Base-by-base conservation (phyloP, 2,797 vertebrate genomes). In the Aulostomus chinensis region DNA sequence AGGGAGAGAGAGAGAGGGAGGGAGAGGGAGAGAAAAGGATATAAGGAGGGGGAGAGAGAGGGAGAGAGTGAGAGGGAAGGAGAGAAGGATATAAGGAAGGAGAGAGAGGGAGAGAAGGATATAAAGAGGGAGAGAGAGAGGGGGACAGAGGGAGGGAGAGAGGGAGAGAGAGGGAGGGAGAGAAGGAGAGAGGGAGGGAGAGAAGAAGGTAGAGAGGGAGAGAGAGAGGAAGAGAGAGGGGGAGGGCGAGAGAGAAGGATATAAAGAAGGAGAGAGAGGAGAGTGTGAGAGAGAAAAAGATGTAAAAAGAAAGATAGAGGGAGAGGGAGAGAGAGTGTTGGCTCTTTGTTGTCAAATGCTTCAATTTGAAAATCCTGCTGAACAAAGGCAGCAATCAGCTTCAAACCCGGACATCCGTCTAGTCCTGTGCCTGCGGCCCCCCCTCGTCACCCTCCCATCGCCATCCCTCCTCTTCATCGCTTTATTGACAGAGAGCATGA, bases 341-440 rank as follows among this genome's bases (percentile, higher is more conserved):
- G 9, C 38, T 40, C 80, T 80, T 81, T 84, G 76, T 81, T 89
- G 76, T 75, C 74, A 68, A 70, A 79, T 29, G 80, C 84, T 85
- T 76, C 78, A 81, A 80, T 81, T 68, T 75, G 62, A 81, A 80
- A 76, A 76, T 71, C 67, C 67, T 76, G 67, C 72, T 78, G 82
- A 88, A 86, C 85, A 88, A 88, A 86, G 77, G 78, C 68, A 79
- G 73, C 78, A 87, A 85, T 85, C 81, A 76, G 83, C 72, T 71
- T 85, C 74, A 87, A 80, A 87, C 76, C 72, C 60, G 81, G 73
- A 86, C 73, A 73, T 84, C 76, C 66, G 60, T 86, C 83, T 68
- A 52, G 56, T 32, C 76, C 73, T 39, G 43, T 2, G 64, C 80
- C 76, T 59, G 48, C 42, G 47, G 53, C 30, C 66, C 37, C 36